Evolutionary conservation across 2,113 vertebrate genomes (phyloP), one percentile per base, ranked within the genome.

Genomic region (Andinoacara biseriatus): DNA sequence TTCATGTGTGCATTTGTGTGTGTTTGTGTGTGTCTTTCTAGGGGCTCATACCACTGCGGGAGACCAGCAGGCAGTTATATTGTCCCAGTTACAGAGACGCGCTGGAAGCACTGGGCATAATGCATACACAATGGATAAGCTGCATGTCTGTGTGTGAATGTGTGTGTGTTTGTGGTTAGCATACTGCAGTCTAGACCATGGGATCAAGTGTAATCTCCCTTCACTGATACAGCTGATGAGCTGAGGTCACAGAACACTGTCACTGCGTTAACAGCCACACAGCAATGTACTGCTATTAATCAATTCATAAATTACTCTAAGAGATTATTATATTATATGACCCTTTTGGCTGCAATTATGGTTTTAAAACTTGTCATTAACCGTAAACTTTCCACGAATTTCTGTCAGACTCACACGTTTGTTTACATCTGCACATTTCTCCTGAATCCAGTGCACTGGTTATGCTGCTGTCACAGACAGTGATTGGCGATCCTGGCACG

Each of bases 141-240:
- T 63, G 76, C 33, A 60, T 82, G 82, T 59, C 15, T 85, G 62
- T 74, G 49, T 81, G 63, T 82, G 84, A 63, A 38, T 85, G 84
- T 67, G 78, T 84, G 81, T 72, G 76, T 31, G 62, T 59, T 8
- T 38, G 35, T 78, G 86, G 92, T 91, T 87, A 76, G 87, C 78
- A 82, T 58, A 84, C 74, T 83, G 56, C 81, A 84, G 80, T 88
- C 86, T 93, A 87, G 79, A 92, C 90, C 80, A 59, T 35, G 54
- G 92, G 92, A 91, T 91, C 83, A 93, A 87, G 76, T 78, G 65
- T 92, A 94, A 94, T 92, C 93, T 89, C 89, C 69, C 80, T 78
- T 56, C 85, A 87, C 83, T 86, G 92, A 91, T 92, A 93, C 82
- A 83, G 86, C 87, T 91, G 90, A 94, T 92, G 90, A 87, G 77